Evolutionary conservation across 1,140 invertebrate species (phyloP), one percentile per base, ranked within the genome.

Genomic region (Eurosta solidaginis): DNA sequence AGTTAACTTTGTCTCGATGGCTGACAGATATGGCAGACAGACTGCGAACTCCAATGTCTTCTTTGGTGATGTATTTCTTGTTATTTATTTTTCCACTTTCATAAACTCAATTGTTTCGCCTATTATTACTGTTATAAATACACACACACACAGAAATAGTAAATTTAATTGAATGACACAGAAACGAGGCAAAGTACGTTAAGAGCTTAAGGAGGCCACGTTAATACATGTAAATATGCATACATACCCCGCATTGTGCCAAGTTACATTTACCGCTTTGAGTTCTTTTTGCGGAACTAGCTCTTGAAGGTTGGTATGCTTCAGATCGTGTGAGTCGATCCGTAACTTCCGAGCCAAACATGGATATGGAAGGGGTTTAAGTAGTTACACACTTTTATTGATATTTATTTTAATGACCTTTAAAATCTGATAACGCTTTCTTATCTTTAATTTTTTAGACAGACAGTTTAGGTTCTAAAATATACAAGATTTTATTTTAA

Each of bases 151-250:
- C 22, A 68, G 33, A 68, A 68, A 40, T 36, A 40, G 29, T 54
- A 52, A 76, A 54, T 14, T 45, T 76, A 76, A 76, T 76, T 76
- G 75, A 76, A 76, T 52, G 49, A 36, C 47, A 33, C 3, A 76
- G 45, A 42, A n/a, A n/a, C n/a, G n/a, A n/a, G n/a, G 33, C 47
- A 76, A 50, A 54, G 17, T 52, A 47, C 44, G 73, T 74, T 74
- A 76, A 76, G 75, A 25, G 29, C 75, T 50, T 45, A 29, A 74
- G 45, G 73, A 68, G 74, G 22, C 6, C 42, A 49, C 25, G 25
- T n/a, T n/a, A 63, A 22, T 36, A 63, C 5, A 63, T 63, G 22
- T 45, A 22, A 20, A 74, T 10, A 14, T 3, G 29, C 25, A n/a
- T 29, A 59, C 17, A 14, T 29, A 59, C 52, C 10, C n/a, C 25